Conservation (phyloP, 1,140 invertebrate species). For the Hyles euphorbiae region DNA sequence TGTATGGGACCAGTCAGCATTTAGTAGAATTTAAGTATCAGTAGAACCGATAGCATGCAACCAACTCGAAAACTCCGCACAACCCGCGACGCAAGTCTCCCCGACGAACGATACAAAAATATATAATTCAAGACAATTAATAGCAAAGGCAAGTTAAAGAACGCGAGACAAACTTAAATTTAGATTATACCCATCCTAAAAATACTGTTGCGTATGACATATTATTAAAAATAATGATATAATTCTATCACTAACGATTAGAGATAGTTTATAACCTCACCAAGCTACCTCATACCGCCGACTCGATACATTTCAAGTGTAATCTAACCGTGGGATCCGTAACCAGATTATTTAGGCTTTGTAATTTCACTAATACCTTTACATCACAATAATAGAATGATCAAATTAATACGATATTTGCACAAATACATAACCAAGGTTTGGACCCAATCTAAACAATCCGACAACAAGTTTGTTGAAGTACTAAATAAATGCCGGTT, state of each 20-base stretch:
- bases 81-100: slow-evolving; percentile 25
- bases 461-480: too few species aligned
- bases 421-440: too few species aligned
- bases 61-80: slow-evolving; percentile 24
- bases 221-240: slow-evolving; percentile 73
- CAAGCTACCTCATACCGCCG: slow-evolving; percentile 13
- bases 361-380: too few species aligned
- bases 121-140: slow-evolving; percentile 16
- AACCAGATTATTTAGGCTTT: too few species aligned
- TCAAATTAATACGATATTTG: too few species aligned
- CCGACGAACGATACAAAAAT: slow-evolving; percentile 17
- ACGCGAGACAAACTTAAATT: slow-evolving; percentile 55
- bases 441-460: too few species aligned
- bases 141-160: slow-evolving; percentile 31
- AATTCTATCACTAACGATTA: slow-evolving; percentile 60
- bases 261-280: slow-evolving; percentile 27
- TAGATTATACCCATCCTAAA: slow-evolving; percentile 66
- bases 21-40: background rate
- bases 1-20: background rate
- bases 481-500: too few species aligned
- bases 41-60: slow-evolving; percentile 27
- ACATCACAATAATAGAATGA: too few species aligned
- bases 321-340: background rate
- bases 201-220: slow-evolving; percentile 72
- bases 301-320: background rate